Percentiles rank a stretch among this genome's conserved stretches.
phyloP scores from a whole-genome alignment of 1,140 invertebrate genomes.

The Coboldia fuscipes region DNA sequence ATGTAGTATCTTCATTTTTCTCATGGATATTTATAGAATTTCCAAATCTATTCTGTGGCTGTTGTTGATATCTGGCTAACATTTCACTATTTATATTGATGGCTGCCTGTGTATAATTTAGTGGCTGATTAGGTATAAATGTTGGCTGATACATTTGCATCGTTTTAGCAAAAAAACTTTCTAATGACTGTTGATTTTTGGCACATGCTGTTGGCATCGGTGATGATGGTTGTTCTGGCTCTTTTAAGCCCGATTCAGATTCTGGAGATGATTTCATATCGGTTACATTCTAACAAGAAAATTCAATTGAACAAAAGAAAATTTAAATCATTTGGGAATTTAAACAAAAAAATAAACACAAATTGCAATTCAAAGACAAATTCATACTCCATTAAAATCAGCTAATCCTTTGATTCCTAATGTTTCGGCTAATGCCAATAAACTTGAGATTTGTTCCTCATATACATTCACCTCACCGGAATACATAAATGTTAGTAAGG shows the following conservation, averaged over 20 bases:
- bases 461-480: conserved; percentile 76
- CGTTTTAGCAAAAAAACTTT: conserved; percentile 18
- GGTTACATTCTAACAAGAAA: no score
- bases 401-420: conserved; percentile 71
- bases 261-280: conserved; percentile 2
- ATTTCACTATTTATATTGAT: conserved; percentile 17
- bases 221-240: conserved; percentile 1
- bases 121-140: conserved; percentile 13
- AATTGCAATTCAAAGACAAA: neutral
- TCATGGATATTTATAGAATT: no score
- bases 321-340: neutral
- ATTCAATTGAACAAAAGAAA: no score
- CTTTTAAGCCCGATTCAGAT: neutral
- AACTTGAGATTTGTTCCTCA: conserved; percentile 54
- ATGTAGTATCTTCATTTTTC: neutral
- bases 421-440: conserved; percentile 62
- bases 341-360: neutral
- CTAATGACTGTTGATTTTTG: conserved; percentile 12
- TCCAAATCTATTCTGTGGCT: no score
- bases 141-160: conserved; percentile 17
- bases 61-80: conserved; percentile 18
- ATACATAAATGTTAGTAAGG: conserved; percentile 80
- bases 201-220: neutral
- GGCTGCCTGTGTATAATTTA: conserved; percentile 20
- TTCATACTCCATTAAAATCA: conserved; percentile 47